A percentile compares a stretch with the other conserved stretches of the same genome.
Evolutionary conservation across 1,140 invertebrate species (phyloP).

Genomic region (Pantala flavescens): DNA sequence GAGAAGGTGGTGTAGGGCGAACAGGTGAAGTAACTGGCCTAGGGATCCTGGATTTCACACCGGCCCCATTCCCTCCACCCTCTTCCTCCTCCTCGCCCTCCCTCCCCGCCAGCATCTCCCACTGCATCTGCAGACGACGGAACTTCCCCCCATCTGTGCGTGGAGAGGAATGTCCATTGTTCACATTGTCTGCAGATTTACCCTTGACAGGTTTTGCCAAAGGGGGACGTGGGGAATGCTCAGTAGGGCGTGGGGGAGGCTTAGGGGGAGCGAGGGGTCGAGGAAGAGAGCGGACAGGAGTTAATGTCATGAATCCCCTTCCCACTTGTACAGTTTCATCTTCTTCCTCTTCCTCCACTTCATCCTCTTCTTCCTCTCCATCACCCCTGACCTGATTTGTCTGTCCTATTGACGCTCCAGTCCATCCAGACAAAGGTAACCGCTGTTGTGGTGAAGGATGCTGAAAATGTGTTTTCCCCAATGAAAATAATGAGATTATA

Average conservation of each 20-base stretch:
- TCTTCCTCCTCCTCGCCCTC: slow-evolving; percentile 13
- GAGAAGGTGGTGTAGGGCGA: slow-evolving; percentile 16
- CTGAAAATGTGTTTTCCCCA: background rate
- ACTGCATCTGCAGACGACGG: slow-evolving; percentile 69
- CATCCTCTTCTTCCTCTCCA: background rate
- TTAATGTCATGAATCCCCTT: background rate
- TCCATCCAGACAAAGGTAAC: background rate
- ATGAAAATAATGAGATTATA: no score
- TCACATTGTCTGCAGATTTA: background rate
- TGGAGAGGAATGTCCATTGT: background rate
- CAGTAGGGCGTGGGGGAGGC: background rate
- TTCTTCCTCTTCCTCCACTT: background rate
- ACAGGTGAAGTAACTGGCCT: slow-evolving; percentile 50
- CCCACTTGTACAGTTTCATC: background rate
- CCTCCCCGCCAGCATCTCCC: slow-evolving; percentile 60
- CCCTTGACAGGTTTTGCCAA: background rate
- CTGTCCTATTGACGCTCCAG: background rate
- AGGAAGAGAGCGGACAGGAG: background rate
- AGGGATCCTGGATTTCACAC: slow-evolving; percentile 57
- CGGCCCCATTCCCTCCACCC: slow-evolving; percentile 27
- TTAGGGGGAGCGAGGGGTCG: background rate
- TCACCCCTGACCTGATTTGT: background rate
- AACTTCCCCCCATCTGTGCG: slow-evolving; percentile 45
- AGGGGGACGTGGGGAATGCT: background rate
- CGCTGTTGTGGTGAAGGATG: background rate